Evolutionary conservation across 2,113 vertebrate species (phyloP).

Genomic region (Rhizomys pruinosus): DNA sequence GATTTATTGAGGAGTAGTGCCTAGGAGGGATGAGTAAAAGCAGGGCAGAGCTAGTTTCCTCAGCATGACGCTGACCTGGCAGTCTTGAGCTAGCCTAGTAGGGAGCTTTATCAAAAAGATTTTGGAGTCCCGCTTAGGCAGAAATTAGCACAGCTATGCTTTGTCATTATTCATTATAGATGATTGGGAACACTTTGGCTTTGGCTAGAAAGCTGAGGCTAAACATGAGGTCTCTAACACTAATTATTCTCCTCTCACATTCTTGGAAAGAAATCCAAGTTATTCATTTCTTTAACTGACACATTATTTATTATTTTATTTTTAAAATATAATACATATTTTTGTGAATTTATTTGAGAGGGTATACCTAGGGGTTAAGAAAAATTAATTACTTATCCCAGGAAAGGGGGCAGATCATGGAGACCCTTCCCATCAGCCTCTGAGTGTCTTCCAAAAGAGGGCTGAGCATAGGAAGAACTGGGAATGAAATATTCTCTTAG

Average conservation of each 20-base stretch:
- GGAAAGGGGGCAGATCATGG: conserved; percentile 44
- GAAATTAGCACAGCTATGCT: not conserved
- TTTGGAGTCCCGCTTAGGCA: not conserved
- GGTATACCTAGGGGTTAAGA: no score
- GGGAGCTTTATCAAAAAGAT: not conserved
- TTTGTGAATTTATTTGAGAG: not conserved
- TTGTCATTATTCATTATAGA: not conserved
- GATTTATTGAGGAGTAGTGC: not conserved
- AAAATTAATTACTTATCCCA: no score
- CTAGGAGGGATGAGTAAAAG: not conserved
- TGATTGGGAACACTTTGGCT: conserved; percentile 21
- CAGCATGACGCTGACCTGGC: not conserved
- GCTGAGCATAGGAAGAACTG: conserved; percentile 28
- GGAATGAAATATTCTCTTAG: conserved; percentile 66
- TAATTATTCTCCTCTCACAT: conserved; percentile 13
- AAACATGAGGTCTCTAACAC: not conserved
- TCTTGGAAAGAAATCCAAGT: conserved; percentile 16
- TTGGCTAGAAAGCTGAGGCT: conserved; percentile 10
- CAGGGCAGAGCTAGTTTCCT: not conserved
- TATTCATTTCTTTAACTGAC: conserved; percentile 5
- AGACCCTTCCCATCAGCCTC: conserved; percentile 43
- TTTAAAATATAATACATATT: not conserved
- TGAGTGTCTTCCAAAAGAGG: not conserved
- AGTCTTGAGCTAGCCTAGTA: not conserved
- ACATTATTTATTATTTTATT: not conserved